Conservation (phyloP, 2,113 vertebrate species). For the Geothlypis trichas region DNA sequence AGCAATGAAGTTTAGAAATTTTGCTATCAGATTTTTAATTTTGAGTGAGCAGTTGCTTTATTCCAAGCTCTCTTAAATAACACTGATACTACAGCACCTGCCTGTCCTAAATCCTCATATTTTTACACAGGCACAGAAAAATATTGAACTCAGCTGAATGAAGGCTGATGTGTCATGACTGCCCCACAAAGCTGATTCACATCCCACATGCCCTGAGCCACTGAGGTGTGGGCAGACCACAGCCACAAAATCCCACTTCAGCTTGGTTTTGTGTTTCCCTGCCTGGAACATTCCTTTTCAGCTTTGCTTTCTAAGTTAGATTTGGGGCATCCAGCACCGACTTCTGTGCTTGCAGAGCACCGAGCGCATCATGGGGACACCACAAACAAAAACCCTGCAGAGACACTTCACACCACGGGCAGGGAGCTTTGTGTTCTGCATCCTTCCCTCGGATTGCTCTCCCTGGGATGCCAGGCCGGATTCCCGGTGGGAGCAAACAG, state of each 20-base stretch:
- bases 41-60: background rate
- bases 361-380: background rate
- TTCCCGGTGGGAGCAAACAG: background rate
- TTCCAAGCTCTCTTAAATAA: background rate
- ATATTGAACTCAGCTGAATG: background rate
- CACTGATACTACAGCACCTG: background rate
- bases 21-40: background rate
- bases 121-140: background rate
- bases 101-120: background rate
- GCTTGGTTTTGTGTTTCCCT: background rate
- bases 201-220: background rate
- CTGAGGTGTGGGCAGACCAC: background rate
- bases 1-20: background rate
- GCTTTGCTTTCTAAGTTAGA: background rate
- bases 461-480: background rate
- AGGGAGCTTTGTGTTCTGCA: background rate
- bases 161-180: background rate
- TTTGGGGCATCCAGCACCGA: background rate
- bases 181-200: background rate
- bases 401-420: background rate
- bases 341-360: background rate
- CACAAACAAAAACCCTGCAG: background rate
- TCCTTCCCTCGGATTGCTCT: background rate
- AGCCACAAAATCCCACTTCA: background rate
- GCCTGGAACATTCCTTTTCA: background rate